Evolutionary conservation across 2,113 vertebrate genomes (phyloP).

Genomic region (Hiodon tergisus): DNA sequence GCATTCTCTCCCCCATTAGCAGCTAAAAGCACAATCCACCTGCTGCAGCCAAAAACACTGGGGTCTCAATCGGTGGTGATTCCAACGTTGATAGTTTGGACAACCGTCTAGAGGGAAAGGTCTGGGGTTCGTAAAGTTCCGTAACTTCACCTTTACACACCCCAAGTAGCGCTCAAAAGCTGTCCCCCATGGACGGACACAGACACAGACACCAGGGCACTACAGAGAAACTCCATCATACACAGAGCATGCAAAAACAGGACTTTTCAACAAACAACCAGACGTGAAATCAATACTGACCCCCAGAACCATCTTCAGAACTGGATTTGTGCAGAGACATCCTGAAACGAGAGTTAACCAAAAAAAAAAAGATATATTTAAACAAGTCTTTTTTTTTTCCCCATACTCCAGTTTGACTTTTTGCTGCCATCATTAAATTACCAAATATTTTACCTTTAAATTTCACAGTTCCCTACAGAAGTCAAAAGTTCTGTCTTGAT

Average conservation of each 20-base stretch:
- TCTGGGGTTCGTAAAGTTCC: no score
- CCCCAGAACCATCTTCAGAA: constrained; percentile 87
- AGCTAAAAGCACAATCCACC: no score
- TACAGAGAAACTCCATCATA: neutral
- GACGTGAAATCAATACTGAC: constrained; percentile 60
- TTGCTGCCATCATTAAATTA: no score
- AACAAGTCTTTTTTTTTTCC: neutral
- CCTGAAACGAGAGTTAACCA: constrained; percentile 54
- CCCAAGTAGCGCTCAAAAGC: no score
- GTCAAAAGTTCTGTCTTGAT: neutral
- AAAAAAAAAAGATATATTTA: neutral
- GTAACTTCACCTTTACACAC: no score
- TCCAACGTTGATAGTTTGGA: no score
- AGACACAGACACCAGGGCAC: neutral
- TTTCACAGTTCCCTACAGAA: no score
- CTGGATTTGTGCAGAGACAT: constrained; percentile 87
- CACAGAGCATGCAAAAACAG: neutral
- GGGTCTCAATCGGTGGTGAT: no score
- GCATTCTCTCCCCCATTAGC: no score
- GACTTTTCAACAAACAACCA: neutral
- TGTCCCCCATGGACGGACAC: neutral
- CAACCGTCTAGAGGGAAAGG: no score
- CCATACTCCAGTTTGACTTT: neutral
- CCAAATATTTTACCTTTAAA: no score
- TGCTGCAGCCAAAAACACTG: no score